Percentiles rank a stretch among this genome's conserved stretches.
phyloP scores from a whole-genome alignment of 2,797 vertebrate species.

The Myiothlypis coronata region DNA sequence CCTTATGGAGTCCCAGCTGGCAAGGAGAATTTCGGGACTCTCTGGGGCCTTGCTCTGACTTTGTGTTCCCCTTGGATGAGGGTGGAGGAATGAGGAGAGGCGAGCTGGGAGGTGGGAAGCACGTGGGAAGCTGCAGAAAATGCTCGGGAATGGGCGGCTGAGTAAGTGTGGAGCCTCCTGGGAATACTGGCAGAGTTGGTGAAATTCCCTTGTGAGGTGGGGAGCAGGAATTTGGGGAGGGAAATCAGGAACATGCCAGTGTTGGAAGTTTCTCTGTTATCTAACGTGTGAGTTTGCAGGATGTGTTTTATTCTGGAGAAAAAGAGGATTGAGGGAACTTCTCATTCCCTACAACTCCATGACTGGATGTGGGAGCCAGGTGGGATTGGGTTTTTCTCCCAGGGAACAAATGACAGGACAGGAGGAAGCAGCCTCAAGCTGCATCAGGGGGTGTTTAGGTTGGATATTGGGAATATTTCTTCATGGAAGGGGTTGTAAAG shows the following conservation, averaged over 20 bases:
- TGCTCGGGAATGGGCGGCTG: neutral
- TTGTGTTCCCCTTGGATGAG: neutral
- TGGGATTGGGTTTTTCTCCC: neutral
- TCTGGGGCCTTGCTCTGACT: neutral
- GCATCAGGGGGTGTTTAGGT: neutral
- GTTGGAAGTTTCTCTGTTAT: neutral
- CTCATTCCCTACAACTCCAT: neutral
- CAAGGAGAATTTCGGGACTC: neutral
- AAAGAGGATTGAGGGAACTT: neutral
- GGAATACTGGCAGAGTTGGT: neutral
- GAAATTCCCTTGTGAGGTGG: neutral
- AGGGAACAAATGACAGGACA: neutral
- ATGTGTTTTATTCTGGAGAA: neutral
- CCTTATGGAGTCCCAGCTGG: neutral
- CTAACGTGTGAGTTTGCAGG: fast-evolving
- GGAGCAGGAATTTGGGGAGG: neutral
- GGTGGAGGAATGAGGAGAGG: neutral
- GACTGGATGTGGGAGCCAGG: neutral
- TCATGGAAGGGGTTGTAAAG: neutral
- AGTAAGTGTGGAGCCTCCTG: neutral
- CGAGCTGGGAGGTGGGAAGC: neutral
- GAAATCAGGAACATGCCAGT: fast-evolving
- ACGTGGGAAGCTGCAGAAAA: conserved; percentile 2
- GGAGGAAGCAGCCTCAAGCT: fast-evolving
- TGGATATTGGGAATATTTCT: neutral